Conservation (phyloP, 1,140 invertebrate species). For the Apis laboriosa region DNA sequence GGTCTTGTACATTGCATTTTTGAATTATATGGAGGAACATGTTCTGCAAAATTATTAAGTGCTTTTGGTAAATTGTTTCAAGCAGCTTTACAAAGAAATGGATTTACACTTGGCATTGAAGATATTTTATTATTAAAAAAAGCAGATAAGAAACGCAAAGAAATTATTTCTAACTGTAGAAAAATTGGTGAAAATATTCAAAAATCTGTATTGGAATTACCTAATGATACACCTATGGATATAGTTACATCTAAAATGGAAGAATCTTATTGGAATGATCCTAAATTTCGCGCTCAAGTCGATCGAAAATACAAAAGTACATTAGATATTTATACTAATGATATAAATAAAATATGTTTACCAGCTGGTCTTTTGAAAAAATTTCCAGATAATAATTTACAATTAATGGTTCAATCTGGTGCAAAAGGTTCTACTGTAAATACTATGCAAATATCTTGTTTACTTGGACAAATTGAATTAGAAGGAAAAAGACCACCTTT, state of each 20-base stretch:
- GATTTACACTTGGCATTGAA: slow-evolving; percentile 96
- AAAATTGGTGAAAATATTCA: slow-evolving; percentile 84
- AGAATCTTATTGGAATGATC: slow-evolving; percentile 87
- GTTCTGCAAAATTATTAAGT: slow-evolving; percentile 91
- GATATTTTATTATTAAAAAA: slow-evolving; percentile 93
- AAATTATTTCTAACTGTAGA: slow-evolving; percentile 86
- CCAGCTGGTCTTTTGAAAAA: slow-evolving; percentile 90
- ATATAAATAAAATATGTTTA: slow-evolving; percentile 93
- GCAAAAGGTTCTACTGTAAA: slow-evolving; percentile 99
- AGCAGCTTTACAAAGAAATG: slow-evolving; percentile 92
- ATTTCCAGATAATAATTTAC: slow-evolving; percentile 97
- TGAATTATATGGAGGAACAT: slow-evolving; percentile 95
- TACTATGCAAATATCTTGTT: slow-evolving; percentile 98
- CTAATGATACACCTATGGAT: slow-evolving; percentile 81
- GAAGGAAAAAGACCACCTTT: slow-evolving; percentile 98
- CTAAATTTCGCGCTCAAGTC: slow-evolving; percentile 88
- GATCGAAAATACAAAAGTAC: slow-evolving; percentile 93
- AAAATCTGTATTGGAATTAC: slow-evolving; percentile 86
- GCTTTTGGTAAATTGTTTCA: slow-evolving; percentile 96
- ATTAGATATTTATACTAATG: slow-evolving; percentile 92
- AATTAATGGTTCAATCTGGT: slow-evolving; percentile 98
- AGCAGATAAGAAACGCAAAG: slow-evolving; percentile 87
- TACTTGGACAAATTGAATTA: slow-evolving; percentile 98
- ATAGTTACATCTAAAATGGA: slow-evolving; percentile 86
- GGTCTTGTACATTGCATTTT: slow-evolving; percentile 96